Conservation (phyloP, 1,140 invertebrate species). For the Drosophila tristis region DNA sequence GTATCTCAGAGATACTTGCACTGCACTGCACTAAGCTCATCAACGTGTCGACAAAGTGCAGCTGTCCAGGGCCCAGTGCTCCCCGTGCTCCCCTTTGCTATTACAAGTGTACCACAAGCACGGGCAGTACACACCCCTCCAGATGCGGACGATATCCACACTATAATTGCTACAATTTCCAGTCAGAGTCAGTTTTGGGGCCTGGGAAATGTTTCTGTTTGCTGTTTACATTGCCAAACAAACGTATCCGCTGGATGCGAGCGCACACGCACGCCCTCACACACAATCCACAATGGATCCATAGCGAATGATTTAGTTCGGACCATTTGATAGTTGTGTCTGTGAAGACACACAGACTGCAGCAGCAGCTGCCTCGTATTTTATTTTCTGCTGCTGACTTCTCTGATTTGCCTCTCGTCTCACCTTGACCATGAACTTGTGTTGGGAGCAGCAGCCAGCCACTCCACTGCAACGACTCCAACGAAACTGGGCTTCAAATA, state of each 20-base stretch:
- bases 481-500: conserved; percentile 8
- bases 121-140: conserved; percentile 17
- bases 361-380: conserved; percentile 12
- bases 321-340: conserved; percentile 35
- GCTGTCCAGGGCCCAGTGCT: conserved; percentile 32
- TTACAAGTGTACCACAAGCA: background rate
- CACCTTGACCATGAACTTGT: conserved; percentile 74
- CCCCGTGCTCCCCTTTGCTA: background rate
- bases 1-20: conserved; percentile 49
- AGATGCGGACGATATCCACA: conserved; percentile 15
- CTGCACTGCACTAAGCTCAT: conserved; percentile 58
- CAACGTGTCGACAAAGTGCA: conserved; percentile 72
- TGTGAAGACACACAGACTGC: conserved; percentile 3
- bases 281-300: conserved; percentile 17
- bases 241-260: conserved; percentile 53
- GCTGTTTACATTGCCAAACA: conserved; percentile 52
- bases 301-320: conserved; percentile 55
- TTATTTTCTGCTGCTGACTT: conserved; percentile 16
- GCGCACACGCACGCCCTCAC: conserved; percentile 26
- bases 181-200: conserved; percentile 59
- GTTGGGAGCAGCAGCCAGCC: background rate
- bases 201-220: conserved; percentile 55
- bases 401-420: conserved; percentile 43
- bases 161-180: conserved; percentile 70
- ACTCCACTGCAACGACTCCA: conserved; percentile 13